Percentiles rank a stretch among this genome's conserved stretches.
Evolutionary conservation across 2,888 invertebrate genomes (phyloP).

Genomic region (Xylocampa areola): DNA sequence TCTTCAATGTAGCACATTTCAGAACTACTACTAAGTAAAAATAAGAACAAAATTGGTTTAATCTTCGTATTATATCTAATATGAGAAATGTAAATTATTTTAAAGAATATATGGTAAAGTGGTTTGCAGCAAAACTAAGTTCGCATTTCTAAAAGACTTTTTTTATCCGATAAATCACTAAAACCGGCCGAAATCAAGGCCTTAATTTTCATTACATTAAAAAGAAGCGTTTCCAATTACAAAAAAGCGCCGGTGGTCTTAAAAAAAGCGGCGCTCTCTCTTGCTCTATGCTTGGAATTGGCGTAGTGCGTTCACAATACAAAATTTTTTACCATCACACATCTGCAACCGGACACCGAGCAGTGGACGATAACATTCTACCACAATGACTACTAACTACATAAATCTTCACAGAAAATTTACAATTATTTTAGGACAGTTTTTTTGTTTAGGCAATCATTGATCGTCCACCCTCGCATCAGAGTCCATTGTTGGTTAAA

Average conservation of each 20-base stretch:
- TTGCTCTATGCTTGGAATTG: slow-evolving; percentile 64
- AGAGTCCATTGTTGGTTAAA: slow-evolving; percentile 81
- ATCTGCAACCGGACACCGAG: slow-evolving; percentile 87
- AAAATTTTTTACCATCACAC: slow-evolving; percentile 67
- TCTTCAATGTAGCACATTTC: slow-evolving; percentile 1
- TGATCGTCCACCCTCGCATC: slow-evolving; percentile 88
- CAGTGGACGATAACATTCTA: slow-evolving; percentile 68
- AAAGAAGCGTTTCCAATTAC: slow-evolving; percentile 51
- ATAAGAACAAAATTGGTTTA: no score
- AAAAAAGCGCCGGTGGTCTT: slow-evolving; percentile 58
- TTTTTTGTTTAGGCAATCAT: slow-evolving; percentile 79
- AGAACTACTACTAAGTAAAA: no score
- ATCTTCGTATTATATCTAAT: neutral
- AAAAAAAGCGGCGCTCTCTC: slow-evolving; percentile 57
- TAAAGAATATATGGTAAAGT: neutral
- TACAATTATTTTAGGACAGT: slow-evolving; percentile 84
- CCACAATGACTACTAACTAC: slow-evolving; percentile 85
- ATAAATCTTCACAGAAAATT: slow-evolving; percentile 86
- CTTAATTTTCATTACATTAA: slow-evolving; percentile 31
- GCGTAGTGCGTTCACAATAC: slow-evolving; percentile 62
- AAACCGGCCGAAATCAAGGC: slow-evolving; percentile 14
- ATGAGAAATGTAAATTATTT: neutral
- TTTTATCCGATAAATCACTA: slow-evolving; percentile 14
- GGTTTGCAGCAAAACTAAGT: neutral
- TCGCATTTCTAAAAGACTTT: neutral